phyloP scores from a whole-genome alignment of 2,888 invertebrate species.

The Muschampia plurimacula region DNA sequence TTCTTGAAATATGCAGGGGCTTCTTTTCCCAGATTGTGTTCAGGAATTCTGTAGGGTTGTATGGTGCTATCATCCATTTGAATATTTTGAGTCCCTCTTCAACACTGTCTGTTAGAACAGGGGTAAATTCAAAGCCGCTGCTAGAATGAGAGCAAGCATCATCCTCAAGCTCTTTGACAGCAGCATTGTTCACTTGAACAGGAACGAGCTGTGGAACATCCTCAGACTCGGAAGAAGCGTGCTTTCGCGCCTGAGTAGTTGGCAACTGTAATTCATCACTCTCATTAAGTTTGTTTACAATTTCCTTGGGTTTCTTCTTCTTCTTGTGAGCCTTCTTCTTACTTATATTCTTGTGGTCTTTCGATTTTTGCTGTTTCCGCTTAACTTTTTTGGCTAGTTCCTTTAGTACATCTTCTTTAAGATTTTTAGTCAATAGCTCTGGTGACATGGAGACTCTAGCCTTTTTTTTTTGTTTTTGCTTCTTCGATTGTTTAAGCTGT shows the following conservation, averaged over 20 bases:
- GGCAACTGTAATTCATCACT: slow-evolving; percentile 32
- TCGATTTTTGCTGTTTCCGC: slow-evolving; percentile 58
- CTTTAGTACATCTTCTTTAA: slow-evolving; percentile 53
- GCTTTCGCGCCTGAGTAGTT: not conserved
- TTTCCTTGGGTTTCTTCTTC: slow-evolving; percentile 56
- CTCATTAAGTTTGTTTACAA: slow-evolving; percentile 30
- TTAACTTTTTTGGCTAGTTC: slow-evolving; percentile 65
- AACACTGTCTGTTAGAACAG: slow-evolving; percentile 80
- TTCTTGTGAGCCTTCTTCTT: slow-evolving; percentile 68
- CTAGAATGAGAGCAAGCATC: slow-evolving; percentile 55
- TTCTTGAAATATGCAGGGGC: slow-evolving; percentile 89
- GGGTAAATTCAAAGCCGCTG: slow-evolving; percentile 64
- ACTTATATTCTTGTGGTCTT: slow-evolving; percentile 58
- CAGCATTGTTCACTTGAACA: slow-evolving; percentile 37
- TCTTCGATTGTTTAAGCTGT: slow-evolving; percentile 56
- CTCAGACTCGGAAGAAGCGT: slow-evolving; percentile 49
- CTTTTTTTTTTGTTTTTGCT: slow-evolving; percentile 58
- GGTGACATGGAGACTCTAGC: slow-evolving; percentile 42
- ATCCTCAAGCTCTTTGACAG: slow-evolving; percentile 33
- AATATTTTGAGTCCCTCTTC: slow-evolving; percentile 88
- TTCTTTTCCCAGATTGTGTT: slow-evolving; percentile 93
- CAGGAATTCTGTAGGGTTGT: slow-evolving; percentile 86
- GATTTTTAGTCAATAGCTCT: slow-evolving; percentile 47
- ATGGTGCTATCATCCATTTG: slow-evolving; percentile 90
- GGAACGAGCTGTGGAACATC: slow-evolving; percentile 58